A percentile compares a stretch with the other conserved stretches of the same genome.
phyloP scores from a whole-genome alignment of 2,888 invertebrate genomes.

The Biston betularia region DNA sequence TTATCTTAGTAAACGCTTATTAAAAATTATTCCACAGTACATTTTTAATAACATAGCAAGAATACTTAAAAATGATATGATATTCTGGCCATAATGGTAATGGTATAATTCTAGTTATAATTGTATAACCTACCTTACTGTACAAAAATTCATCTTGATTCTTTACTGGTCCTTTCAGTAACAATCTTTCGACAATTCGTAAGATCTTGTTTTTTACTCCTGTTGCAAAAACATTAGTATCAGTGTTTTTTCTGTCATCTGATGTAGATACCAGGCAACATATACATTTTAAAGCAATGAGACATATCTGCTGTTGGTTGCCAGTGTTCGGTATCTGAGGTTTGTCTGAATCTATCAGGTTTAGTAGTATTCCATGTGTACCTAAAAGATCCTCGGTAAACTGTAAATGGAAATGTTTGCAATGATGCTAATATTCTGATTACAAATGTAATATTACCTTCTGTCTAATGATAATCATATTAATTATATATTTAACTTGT shows the following conservation, averaged over 20 bases:
- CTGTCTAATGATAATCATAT: too few relatives aligned
- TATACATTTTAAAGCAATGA: constrained; percentile 71
- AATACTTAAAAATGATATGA: too few relatives aligned
- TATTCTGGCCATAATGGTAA: too few relatives aligned
- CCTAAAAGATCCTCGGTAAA: constrained; percentile 72
- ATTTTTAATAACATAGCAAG: too few relatives aligned
- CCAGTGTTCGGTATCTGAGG: constrained; percentile 50
- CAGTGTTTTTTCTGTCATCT: constrained; percentile 58
- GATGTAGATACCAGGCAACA: constrained; percentile 56
- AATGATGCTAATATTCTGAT: not conserved
- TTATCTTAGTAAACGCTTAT: too few relatives aligned
- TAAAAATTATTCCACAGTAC: too few relatives aligned
- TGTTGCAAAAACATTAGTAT: constrained; percentile 46
- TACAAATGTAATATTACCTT: too few relatives aligned
- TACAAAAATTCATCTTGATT: constrained; percentile 77
- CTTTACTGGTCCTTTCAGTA: constrained; percentile 67
- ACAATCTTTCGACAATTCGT: constrained; percentile 68
- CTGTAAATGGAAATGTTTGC: constrained; percentile 55
- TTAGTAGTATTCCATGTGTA: constrained; percentile 65
- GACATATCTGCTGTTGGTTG: constrained; percentile 64
- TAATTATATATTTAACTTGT: too few relatives aligned
- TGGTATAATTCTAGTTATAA: too few relatives aligned
- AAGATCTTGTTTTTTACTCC: constrained; percentile 70
- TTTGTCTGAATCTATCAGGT: constrained; percentile 62
- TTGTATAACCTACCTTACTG: constrained; percentile 76